phyloP scores from a whole-genome alignment of 2,888 invertebrate species.

The Erynnis tages region DNA sequence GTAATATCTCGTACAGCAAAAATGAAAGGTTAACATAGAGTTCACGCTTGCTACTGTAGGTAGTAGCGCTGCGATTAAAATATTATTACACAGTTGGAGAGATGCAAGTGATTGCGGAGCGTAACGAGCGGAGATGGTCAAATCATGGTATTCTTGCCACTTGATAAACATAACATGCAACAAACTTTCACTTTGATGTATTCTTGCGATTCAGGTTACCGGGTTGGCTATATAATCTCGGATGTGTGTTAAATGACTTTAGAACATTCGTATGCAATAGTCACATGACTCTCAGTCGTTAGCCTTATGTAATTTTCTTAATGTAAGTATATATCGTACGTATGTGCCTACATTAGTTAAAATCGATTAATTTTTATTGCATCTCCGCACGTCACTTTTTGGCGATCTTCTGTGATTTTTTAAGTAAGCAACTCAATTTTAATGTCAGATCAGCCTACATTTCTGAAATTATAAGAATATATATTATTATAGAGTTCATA shows the following conservation, averaged over 20 bases:
- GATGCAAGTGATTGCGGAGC: too few relatives aligned
- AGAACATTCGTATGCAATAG: constrained; percentile 16
- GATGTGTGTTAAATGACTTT: constrained; percentile 18
- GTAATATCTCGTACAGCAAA: too few relatives aligned
- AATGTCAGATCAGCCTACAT: too few relatives aligned
- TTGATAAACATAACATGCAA: constrained; percentile 17
- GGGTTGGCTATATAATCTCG: constrained; percentile 20
- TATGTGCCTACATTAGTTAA: constrained; percentile 8
- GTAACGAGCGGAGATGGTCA: constrained; percentile 1
- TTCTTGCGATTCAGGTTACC: constrained; percentile 23
- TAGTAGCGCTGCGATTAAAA: too few relatives aligned
- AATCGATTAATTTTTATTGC: constrained; percentile 21
- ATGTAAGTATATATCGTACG: too few relatives aligned
- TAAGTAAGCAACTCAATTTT: too few relatives aligned
- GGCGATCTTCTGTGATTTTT: neutral
- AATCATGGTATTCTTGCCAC: neutral
- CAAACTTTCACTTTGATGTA: constrained; percentile 23
- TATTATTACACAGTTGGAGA: too few relatives aligned
- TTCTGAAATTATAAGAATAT: too few relatives aligned
- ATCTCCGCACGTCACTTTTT: neutral
- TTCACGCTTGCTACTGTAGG: too few relatives aligned
- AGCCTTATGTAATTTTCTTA: constrained; percentile 25
- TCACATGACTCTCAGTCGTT: constrained; percentile 19
- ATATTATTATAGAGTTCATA: too few relatives aligned
- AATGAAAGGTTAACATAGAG: too few relatives aligned